Base-by-base conservation (phyloP, 2,113 vertebrate species). In the Labeo rohita region DNA sequence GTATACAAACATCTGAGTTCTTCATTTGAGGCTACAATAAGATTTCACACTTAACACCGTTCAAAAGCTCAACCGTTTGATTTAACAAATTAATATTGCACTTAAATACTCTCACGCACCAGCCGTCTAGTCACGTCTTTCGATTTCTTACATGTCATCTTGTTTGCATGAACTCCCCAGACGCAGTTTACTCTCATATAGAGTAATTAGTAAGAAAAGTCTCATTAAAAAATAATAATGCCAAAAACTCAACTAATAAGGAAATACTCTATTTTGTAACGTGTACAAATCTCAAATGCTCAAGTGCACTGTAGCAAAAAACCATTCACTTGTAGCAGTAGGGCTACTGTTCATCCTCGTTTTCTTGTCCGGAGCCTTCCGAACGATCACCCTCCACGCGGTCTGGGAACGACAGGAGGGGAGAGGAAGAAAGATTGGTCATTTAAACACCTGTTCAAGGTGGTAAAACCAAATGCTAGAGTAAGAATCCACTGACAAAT, bases 361-460 rank as follows among this genome's bases (percentile, higher is more conserved):
- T 99, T 87, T 99, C 98, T 91, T 98, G 98, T 63, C 97, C 96
- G 1, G 97, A 98, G 52, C 97, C 98, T 95, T 99, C 98, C 0
- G 98, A 97, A 74, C 97, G 95, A 92, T 99, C 98, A 0, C 97
- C 97, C 90, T 99, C 98, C 89, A 96, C 18, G 12, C 96, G 96
- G 93, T 99, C 98, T 99, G 92, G 54, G 50, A 21, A 72, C 28
- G 68, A 52, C 6, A 84, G 43, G 15, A n/a, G 76, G 52, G 34
- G 15, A 80, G 59, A 36, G 21, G 76, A 39, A 86, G 52, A 84
- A 6, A 28, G 23, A n/a, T 63, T 80, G 97, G 8, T 54, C 45
- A 43, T 54, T 54, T 59, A 76, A 10, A 66, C 76, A 65, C 47
- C 36, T 28, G 49, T 72, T 84, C 36, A 45, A 49, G n/a, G 54